Percentiles rank a stretch among this genome's conserved stretches.
phyloP scores from a whole-genome alignment of 2,797 vertebrate genomes.

The Balearica regulorum region DNA sequence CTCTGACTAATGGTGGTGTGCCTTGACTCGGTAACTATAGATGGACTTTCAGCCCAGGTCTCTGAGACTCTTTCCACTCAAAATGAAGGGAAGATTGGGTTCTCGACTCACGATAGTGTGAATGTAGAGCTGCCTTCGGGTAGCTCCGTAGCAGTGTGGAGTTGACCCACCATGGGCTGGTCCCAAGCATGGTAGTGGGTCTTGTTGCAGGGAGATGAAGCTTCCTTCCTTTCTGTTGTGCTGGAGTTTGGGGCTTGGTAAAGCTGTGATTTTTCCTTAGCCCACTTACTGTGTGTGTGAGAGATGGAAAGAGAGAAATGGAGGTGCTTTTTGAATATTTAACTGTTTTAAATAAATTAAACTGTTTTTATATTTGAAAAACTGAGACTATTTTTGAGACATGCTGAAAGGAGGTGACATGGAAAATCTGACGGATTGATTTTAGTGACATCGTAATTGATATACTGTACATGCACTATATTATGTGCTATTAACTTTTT shows the following conservation, averaged over 20 bases:
- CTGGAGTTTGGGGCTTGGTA: neutral
- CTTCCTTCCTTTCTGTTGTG: neutral
- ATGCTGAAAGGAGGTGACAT: neutral
- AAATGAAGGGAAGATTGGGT: neutral
- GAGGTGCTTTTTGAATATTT: neutral
- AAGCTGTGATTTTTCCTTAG: neutral
- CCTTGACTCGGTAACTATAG: neutral
- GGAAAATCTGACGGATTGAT: neutral
- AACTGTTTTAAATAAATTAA: neutral
- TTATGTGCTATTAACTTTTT: neutral
- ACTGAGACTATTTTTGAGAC: neutral
- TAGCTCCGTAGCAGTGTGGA: neutral
- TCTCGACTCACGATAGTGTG: accelerated
- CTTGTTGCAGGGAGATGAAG: neutral
- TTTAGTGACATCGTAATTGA: neutral
- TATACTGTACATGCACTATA: accelerated
- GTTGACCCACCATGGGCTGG: neutral
- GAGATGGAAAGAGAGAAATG: neutral
- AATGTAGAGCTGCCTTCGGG: neutral
- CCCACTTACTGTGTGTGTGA: accelerated
- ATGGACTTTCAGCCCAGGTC: neutral
- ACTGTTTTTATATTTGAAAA: neutral
- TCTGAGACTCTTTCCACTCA: neutral
- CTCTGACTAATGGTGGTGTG: neutral
- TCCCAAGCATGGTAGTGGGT: neutral